phyloP scores from a whole-genome alignment of 2,888 invertebrate species.

The Himalopsyche anomala region DNA sequence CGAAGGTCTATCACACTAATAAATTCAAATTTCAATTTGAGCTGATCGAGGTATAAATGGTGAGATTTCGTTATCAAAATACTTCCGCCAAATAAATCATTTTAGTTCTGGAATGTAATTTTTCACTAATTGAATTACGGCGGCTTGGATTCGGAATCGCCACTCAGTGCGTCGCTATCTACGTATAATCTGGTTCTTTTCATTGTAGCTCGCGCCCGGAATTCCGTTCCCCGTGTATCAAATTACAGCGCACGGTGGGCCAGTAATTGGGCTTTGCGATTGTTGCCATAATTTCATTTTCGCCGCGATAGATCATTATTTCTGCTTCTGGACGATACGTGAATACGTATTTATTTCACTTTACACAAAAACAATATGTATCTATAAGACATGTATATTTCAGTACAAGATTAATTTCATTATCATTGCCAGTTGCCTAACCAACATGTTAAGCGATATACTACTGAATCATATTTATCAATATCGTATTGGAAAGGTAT shows the following conservation, averaged over 20 bases:
- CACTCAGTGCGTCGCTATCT: conserved; percentile 26
- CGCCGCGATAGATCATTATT: conserved; percentile 15
- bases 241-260: conserved; percentile 22
- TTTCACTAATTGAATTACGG: conserved; percentile 34
- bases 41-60: background rate
- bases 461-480: too few species aligned
- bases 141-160: conserved; percentile 12
- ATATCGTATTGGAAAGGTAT: too few species aligned
- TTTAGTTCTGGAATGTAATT: background rate
- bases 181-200: conserved; percentile 31
- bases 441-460: too few species aligned
- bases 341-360: background rate
- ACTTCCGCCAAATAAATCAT: conserved; percentile 26
- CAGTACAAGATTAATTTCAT: too few species aligned
- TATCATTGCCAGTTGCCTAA: too few species aligned
- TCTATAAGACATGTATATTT: too few species aligned
- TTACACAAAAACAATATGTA: too few species aligned
- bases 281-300: conserved; percentile 21
- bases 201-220: conserved; percentile 7
- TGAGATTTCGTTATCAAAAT: conserved; percentile 11
- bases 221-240: conserved; percentile 11
- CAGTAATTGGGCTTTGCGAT: conserved; percentile 24
- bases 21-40: background rate
- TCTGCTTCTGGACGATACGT: background rate
- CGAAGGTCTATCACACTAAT: background rate